These are phyloP conservation scores for Rhinichthys osculus DNA, from an alignment of 2,797 vertebrate species.

Conservation along the genomic window DNA sequence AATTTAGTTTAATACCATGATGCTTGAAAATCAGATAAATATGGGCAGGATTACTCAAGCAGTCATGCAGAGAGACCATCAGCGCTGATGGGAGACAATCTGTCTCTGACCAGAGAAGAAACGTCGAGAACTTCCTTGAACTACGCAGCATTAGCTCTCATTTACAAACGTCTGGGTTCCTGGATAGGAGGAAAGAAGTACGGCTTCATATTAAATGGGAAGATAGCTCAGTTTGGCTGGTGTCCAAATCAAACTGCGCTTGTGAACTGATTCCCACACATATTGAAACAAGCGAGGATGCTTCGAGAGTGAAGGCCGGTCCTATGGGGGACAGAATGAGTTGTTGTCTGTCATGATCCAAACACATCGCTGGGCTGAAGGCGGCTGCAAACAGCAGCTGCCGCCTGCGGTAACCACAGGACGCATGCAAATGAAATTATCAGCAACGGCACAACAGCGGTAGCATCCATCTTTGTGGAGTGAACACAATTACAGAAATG, in stretches of 20 bases:
- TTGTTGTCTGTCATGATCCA: slow-evolving; percentile 59
- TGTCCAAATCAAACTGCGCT: slow-evolving; percentile 26
- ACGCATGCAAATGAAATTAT: slow-evolving; percentile 69
- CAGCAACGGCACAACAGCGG: slow-evolving; percentile 35
- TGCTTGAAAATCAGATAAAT: slow-evolving; percentile 44
- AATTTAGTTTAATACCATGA: slow-evolving; percentile 23
- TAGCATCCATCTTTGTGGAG: slow-evolving; percentile 67
- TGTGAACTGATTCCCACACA: not conserved
- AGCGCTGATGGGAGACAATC: slow-evolving; percentile 24
- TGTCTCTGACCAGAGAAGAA: slow-evolving; percentile 18
- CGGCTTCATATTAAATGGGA: not conserved
- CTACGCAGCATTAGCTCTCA: slow-evolving; percentile 7
- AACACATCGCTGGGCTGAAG: slow-evolving; percentile 51
- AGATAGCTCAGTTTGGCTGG: slow-evolving; percentile 1
- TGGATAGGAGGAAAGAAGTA: not conserved
- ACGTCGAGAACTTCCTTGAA: not conserved
- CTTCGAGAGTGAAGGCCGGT: slow-evolving; percentile 32
- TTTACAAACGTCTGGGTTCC: slow-evolving; percentile 15
- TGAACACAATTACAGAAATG: slow-evolving; percentile 71
- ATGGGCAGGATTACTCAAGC: slow-evolving; percentile 48
- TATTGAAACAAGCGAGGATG: slow-evolving; percentile 1
- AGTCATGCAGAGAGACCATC: slow-evolving; percentile 8
- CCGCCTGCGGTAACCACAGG: slow-evolving; percentile 49
- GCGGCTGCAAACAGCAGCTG: slow-evolving; percentile 61
- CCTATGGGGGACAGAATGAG: slow-evolving; percentile 51